Evolutionary conservation across 2,113 vertebrate genomes (phyloP).

Genomic region (Solea senegalensis): DNA sequence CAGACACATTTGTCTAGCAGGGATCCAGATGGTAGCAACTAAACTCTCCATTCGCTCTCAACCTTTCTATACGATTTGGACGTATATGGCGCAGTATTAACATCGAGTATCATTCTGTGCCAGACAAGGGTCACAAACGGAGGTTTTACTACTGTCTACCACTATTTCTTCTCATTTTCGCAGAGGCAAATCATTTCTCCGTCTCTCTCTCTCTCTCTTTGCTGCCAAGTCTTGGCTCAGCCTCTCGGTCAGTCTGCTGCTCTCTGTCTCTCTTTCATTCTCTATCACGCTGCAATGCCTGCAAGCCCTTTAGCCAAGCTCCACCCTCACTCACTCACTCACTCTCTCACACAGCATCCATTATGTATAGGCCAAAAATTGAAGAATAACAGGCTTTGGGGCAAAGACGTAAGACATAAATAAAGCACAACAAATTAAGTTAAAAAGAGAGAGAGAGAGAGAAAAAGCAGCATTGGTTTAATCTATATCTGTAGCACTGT

Average conservation of each 20-base stretch:
- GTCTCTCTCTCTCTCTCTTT: slow-evolving; percentile 59
- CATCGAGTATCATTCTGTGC: slow-evolving; percentile 26
- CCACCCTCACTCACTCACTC: slow-evolving; percentile 59
- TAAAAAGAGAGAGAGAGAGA: slow-evolving; percentile 23
- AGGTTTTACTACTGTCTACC: slow-evolving; percentile 35
- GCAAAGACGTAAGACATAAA: slow-evolving; percentile 69
- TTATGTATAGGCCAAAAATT: slow-evolving; percentile 79
- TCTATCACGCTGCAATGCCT: slow-evolving; percentile 63
- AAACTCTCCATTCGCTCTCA: neutral
- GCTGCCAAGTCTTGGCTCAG: slow-evolving; percentile 73
- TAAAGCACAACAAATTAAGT: slow-evolving; percentile 60
- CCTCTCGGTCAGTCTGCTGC: slow-evolving; percentile 54
- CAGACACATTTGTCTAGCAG: neutral
- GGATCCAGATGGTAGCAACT: neutral
- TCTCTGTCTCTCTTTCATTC: slow-evolving; percentile 48
- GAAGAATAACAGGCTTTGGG: slow-evolving; percentile 71
- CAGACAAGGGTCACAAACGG: slow-evolving; percentile 43
- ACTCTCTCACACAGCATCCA: slow-evolving; percentile 67
- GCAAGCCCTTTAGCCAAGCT: slow-evolving; percentile 66
- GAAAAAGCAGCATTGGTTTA: slow-evolving; percentile 26
- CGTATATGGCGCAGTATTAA: neutral
- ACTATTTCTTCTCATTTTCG: slow-evolving; percentile 52
- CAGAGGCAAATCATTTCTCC: slow-evolving; percentile 55
- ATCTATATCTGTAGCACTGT: slow-evolving; percentile 48
- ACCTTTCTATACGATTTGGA: slow-evolving; percentile 1